Evolutionary conservation across 2,888 invertebrate genomes (phyloP).

Genomic region (Drosophila robusta): DNA sequence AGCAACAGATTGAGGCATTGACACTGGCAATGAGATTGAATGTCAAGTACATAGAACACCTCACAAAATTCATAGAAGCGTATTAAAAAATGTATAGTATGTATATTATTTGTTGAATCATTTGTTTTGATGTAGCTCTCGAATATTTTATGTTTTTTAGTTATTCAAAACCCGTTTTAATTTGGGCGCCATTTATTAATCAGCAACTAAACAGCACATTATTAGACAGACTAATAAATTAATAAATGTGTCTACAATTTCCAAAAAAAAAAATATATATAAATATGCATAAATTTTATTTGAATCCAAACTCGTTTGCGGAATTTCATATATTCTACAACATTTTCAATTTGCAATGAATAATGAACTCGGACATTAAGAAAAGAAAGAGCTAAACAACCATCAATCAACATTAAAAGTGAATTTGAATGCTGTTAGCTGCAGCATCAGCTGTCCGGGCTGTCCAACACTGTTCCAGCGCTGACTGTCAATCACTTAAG

Average conservation of each 20-base stretch:
- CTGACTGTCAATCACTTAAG: neutral
- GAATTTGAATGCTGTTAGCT: conserved; percentile 4
- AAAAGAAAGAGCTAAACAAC: conserved; percentile 1
- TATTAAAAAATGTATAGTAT: conserved; percentile 5
- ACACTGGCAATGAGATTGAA: conserved; percentile 41
- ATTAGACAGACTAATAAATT: conserved; percentile 46
- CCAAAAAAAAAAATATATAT: conserved; percentile 2
- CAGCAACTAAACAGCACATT: conserved; percentile 30
- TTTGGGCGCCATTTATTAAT: conserved; percentile 48
- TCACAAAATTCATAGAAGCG: conserved; percentile 19
- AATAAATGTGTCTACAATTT: conserved; percentile 32
- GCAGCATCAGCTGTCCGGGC: conserved; percentile 5
- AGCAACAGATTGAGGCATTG: conserved; percentile 32
- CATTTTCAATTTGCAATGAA: conserved; percentile 37
- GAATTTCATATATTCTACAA: conserved; percentile 29
- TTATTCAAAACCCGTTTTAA: conserved; percentile 29
- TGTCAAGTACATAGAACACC: conserved; percentile 29
- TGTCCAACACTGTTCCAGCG: conserved; percentile 8
- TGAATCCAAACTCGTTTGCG: conserved; percentile 39
- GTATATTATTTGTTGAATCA: conserved; percentile 15
- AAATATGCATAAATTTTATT: conserved; percentile 17
- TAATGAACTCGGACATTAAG: conserved; percentile 30
- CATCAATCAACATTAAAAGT: conserved; percentile 47
- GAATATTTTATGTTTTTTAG: neutral
- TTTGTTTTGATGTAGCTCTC: conserved; percentile 5